phyloP scores from a whole-genome alignment of 2,888 invertebrate genomes.

The Spilosoma lubricipeda region DNA sequence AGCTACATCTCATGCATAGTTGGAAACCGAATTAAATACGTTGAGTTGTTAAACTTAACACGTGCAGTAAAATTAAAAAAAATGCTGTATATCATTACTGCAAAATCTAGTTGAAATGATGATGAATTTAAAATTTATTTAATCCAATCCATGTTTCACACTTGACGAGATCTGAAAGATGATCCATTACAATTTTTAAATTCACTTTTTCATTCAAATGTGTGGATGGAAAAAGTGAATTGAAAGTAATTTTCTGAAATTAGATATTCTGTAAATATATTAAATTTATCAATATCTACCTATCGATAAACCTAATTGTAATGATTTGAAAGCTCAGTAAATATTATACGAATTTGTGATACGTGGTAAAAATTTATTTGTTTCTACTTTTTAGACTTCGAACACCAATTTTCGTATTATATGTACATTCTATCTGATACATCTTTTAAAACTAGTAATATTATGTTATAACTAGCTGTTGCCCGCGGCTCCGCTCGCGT shows the following conservation, averaged over 20 bases:
- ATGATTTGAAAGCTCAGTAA: neutral
- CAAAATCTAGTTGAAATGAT: neutral
- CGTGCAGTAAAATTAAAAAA: neutral
- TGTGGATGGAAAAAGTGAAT: too few species aligned
- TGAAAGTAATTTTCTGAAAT: neutral
- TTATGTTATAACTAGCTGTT: slow-evolving; percentile 4
- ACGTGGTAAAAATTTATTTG: neutral
- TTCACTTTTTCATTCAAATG: neutral
- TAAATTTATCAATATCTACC: too few species aligned
- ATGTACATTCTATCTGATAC: neutral
- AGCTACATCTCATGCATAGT: neutral
- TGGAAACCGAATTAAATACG: neutral
- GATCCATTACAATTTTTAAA: neutral
- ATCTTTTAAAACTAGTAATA: neutral
- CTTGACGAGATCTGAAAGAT: neutral
- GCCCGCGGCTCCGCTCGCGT: too few species aligned
- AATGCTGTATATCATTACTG: neutral
- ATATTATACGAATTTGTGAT: neutral
- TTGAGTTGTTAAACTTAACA: neutral
- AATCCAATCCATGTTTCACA: neutral
- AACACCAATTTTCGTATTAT: neutral
- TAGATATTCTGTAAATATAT: neutral
- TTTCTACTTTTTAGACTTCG: neutral
- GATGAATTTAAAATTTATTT: neutral
- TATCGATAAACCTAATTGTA: neutral